Conservation (phyloP, 1,140 invertebrate genomes). For the Campoletis sonorensis region DNA sequence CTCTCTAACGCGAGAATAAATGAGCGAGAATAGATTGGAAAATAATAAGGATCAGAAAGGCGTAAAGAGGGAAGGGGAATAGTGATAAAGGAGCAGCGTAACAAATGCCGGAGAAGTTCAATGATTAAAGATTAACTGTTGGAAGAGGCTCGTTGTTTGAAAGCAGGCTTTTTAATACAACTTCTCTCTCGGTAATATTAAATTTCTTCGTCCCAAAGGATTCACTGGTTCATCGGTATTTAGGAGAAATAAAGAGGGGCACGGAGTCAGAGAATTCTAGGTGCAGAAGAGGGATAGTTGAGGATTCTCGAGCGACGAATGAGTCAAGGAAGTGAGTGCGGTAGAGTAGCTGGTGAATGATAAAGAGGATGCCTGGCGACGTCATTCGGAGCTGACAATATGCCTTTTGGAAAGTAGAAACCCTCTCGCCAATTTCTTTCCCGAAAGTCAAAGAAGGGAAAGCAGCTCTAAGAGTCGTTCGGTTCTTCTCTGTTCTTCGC, state of each 20-base stretch:
- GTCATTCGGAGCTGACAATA: slow-evolving; percentile 23
- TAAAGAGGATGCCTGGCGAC: slow-evolving; percentile 18
- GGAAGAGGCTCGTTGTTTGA: slow-evolving; percentile 34
- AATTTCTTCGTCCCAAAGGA: slow-evolving; percentile 47
- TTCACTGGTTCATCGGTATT: slow-evolving; percentile 12
- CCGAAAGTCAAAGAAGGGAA: slow-evolving; percentile 7
- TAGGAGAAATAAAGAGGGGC: not conserved
- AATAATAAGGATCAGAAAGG: slow-evolving; percentile 31
- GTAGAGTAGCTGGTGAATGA: not conserved
- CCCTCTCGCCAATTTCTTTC: slow-evolving; percentile 27
- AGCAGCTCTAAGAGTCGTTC: not conserved
- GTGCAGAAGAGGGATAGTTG: not conserved
- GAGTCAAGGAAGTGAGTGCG: not conserved
- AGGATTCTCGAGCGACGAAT: slow-evolving; percentile 15
- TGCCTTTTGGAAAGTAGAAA: slow-evolving; percentile 19
- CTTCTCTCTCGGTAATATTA: slow-evolving; percentile 49
- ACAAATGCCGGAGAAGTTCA: slow-evolving; percentile 49
- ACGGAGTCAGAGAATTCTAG: not conserved
- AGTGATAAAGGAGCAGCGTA: slow-evolving; percentile 38
- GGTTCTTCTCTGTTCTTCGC: not conserved
- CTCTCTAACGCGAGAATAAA: not conserved
- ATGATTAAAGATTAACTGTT: slow-evolving; percentile 45
- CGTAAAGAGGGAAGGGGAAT: not conserved
- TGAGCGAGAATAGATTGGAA: slow-evolving; percentile 22
- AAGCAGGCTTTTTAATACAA: slow-evolving; percentile 18